Conservation (phyloP, 2,888 invertebrate species). For the Euplexia lucipara region DNA sequence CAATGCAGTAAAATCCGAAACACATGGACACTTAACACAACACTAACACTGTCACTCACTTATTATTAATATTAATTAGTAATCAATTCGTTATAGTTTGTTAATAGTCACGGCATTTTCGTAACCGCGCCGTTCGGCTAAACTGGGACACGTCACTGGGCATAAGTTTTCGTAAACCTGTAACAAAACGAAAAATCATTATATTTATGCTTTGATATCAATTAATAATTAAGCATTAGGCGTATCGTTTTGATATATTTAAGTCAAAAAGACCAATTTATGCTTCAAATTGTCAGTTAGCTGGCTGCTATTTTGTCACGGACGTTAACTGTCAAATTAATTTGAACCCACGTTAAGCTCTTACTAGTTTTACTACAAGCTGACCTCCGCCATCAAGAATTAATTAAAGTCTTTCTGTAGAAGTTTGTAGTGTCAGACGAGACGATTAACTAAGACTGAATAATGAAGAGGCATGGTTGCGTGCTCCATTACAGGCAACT, state of each 20-base stretch:
- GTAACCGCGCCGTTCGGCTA: constrained; percentile 40
- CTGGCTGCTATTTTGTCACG: constrained; percentile 27
- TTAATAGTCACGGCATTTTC: constrained; percentile 59
- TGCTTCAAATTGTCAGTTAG: constrained; percentile 27
- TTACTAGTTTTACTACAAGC: constrained; percentile 14
- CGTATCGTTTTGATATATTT: neutral
- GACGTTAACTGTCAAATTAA: constrained; percentile 35
- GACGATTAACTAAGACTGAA: neutral
- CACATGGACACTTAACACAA: constrained; percentile 60
- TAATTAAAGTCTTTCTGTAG: constrained; percentile 4
- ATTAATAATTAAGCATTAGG: neutral
- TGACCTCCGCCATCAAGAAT: constrained; percentile 22
- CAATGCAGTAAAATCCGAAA: constrained; percentile 52
- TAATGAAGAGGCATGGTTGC: neutral
- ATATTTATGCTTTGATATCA: neutral
- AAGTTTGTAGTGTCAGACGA: neutral
- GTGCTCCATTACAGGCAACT: neutral
- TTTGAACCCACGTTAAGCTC: constrained; percentile 36
- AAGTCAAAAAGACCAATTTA: constrained; percentile 3
- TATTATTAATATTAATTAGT: constrained; percentile 54
- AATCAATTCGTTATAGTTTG: constrained; percentile 58
- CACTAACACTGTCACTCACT: constrained; percentile 63
- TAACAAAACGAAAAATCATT: constrained; percentile 46
- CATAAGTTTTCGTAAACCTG: constrained; percentile 67
- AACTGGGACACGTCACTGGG: constrained; percentile 58